Evolutionary conservation across 2,113 vertebrate genomes (phyloP), one percentile per base, ranked within the genome.

Genomic region (Excalfactoria chinensis): DNA sequence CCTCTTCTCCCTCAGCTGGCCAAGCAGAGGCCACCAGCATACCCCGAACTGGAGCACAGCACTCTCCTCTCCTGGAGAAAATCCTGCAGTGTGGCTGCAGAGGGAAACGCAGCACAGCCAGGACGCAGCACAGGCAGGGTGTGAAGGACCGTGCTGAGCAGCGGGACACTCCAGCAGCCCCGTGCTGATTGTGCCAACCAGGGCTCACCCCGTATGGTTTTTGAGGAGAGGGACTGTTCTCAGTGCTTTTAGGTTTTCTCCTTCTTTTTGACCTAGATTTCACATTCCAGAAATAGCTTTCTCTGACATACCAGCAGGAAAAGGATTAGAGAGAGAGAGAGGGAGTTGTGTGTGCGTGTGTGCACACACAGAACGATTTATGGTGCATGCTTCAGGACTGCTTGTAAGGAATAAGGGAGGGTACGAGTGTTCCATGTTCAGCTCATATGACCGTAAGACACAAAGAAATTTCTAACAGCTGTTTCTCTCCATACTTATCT

Each of bases 251-350:
- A 71, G 69, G 89, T 63, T 90, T 94, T 95, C 95, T 96, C 95
- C 92, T 90, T 96, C 88, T 95, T 96, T 97, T 96, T 98, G 97
- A 98, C 98, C 97, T 97, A 98, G 97, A 97, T 98, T 97, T 95
- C 90, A 93, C 12, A 58, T 97, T 96, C 97, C 97, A 97, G 93
- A 97, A 98, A 98, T 97, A 97, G 95, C 95, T 97, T 96, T 95
- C 91, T 95, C 93, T 97, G 93, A 96, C 97, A 96, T 48, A 95
- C 89, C 93, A 94, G 92, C 93, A 96, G 95, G 93, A 78, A 55
- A 41, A 64, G 63, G 83, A 97, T 97, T 95, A 96, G 84, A 74
- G 66, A 37, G 63, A 62, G 41, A 11, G 8, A 3, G 62, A 11
- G 8, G 2, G 62, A 18, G 56, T 18, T 51, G 30, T 20, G 17